Conservation (phyloP, 2,113 vertebrate species). For the Catharus fuscescens region DNA sequence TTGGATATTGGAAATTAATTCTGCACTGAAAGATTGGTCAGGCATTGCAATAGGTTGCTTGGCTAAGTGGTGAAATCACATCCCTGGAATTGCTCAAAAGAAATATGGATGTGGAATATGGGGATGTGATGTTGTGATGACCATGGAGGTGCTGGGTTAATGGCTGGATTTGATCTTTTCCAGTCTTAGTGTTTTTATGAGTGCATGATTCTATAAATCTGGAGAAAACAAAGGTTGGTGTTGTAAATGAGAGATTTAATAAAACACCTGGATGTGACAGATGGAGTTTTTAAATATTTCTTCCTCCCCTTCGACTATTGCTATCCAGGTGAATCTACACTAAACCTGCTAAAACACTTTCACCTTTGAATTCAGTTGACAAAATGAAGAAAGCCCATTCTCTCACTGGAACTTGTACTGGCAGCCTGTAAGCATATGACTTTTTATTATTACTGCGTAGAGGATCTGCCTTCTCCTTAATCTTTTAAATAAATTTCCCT, state of each 20-base stretch:
- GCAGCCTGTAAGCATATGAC: neutral
- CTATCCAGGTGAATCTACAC: neutral
- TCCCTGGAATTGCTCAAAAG: neutral
- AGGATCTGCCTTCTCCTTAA: constrained; percentile 24
- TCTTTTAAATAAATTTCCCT: constrained; percentile 24
- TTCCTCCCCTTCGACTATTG: neutral
- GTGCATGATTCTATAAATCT: neutral
- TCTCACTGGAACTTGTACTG: neutral
- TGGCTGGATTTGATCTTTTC: too few relatives aligned
- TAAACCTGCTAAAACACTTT: constrained; percentile 13
- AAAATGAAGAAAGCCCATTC: neutral
- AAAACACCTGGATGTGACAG: neutral
- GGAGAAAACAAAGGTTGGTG: neutral
- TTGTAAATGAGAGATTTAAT: neutral
- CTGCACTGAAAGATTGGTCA: neutral
- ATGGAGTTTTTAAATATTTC: neutral
- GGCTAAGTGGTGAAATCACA: neutral
- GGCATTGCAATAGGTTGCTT: too few relatives aligned
- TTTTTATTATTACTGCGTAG: constrained; percentile 7
- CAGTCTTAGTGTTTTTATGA: neutral
- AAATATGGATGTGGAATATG: too few relatives aligned
- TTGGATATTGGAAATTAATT: neutral
- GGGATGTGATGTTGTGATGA: too few relatives aligned
- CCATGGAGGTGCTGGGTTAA: neutral
- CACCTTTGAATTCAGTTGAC: neutral